Evolutionary conservation across 2,113 vertebrate species (phyloP).

Genomic region (Cyprinodon brontotheroides): DNA sequence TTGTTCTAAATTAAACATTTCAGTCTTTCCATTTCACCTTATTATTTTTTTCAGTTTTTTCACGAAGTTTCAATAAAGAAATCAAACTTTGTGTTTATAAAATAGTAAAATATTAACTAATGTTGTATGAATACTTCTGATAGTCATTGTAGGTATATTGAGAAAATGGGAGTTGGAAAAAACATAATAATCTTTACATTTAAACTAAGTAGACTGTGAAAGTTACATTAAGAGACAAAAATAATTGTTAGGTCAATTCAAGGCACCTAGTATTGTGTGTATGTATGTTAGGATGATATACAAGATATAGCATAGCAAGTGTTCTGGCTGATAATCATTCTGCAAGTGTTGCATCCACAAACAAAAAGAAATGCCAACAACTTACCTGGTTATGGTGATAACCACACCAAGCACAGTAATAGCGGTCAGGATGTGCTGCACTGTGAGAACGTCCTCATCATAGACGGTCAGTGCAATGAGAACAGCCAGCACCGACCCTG

Average conservation of each 20-base stretch:
- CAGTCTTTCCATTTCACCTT: neutral
- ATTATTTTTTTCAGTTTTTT: neutral
- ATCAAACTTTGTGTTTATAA: too few species aligned
- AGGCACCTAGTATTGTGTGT: neutral
- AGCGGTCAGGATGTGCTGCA: conserved; percentile 95
- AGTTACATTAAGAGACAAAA: too few species aligned
- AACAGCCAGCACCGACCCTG: conserved; percentile 95
- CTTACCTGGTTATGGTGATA: conserved; percentile 93
- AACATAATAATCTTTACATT: neutral
- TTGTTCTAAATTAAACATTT: neutral
- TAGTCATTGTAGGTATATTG: neutral
- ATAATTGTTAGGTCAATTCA: neutral
- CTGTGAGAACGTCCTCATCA: conserved; percentile 93
- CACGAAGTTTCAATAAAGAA: neutral
- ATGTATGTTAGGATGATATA: neutral
- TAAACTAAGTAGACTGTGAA: neutral
- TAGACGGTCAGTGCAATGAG: conserved; percentile 97
- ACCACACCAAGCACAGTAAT: conserved; percentile 95
- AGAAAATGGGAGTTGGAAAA: too few species aligned
- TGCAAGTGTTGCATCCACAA: neutral
- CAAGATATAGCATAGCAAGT: neutral
- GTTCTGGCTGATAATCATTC: neutral
- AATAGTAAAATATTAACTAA: neutral
- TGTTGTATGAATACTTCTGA: neutral
- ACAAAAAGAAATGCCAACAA: neutral